phyloP scores from a whole-genome alignment of 2,797 vertebrate species.

The Sternarchorhynchus goeldii region DNA sequence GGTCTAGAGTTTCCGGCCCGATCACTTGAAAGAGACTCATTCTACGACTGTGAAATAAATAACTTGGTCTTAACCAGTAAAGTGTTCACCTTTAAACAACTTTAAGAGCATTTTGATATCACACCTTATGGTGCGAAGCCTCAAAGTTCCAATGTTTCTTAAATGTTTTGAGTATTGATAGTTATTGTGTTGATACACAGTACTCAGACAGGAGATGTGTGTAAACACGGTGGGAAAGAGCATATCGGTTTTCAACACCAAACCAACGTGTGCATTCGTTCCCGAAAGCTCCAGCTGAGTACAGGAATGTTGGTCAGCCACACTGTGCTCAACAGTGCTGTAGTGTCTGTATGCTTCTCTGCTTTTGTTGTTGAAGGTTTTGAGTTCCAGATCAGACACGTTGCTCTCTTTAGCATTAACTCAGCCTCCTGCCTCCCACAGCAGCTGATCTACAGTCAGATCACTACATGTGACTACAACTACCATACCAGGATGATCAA shows the following conservation, averaged over 20 bases:
- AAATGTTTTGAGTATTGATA: neutral
- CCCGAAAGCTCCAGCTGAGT: too few species aligned
- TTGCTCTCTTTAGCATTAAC: too few species aligned
- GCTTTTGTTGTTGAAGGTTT: too few species aligned
- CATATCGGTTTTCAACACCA: neutral
- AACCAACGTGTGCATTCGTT: neutral
- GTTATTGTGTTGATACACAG: neutral
- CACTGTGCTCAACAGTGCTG: too few species aligned
- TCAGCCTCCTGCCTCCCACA: too few species aligned
- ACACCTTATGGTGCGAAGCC: too few species aligned
- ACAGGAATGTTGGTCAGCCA: too few species aligned
- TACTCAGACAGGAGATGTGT: neutral
- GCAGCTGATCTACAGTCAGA: too few species aligned
- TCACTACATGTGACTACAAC: too few species aligned
- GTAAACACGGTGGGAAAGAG: neutral
- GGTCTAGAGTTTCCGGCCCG: neutral
- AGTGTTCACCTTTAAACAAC: neutral
- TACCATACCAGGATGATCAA: too few species aligned
- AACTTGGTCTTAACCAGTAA: neutral
- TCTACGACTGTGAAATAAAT: neutral
- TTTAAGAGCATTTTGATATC: neutral
- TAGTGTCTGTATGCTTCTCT: too few species aligned
- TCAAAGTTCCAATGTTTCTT: neutral
- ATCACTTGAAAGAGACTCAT: slow-evolving; percentile 14
- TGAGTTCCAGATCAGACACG: too few species aligned